phyloP scores from a whole-genome alignment of 1,140 invertebrate species.

The Scaptomyza graminum region DNA sequence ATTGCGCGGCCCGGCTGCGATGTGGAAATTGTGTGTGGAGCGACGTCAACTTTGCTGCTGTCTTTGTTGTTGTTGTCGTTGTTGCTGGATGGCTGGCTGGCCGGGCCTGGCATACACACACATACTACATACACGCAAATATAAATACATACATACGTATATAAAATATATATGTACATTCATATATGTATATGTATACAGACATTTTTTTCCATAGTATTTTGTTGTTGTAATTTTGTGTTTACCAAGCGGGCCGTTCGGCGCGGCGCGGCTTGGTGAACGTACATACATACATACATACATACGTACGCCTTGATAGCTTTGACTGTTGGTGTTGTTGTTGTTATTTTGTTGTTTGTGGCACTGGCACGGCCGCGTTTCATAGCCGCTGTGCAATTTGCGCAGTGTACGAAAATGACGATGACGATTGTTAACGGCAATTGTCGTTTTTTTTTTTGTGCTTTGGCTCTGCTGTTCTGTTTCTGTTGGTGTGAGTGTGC shows the following conservation, averaged over 20 bases:
- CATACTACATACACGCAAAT: conserved; percentile 14
- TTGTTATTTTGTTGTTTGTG: conserved; percentile 49
- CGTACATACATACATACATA: too few relatives aligned
- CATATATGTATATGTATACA: conserved; percentile 16
- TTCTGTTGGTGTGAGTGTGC: background rate
- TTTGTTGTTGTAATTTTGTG: conserved; percentile 48
- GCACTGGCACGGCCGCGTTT: conserved; percentile 63
- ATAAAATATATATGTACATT: conserved; percentile 10
- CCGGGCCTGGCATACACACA: conserved; percentile 27
- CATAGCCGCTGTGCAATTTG: conserved; percentile 72
- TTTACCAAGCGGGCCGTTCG: conserved; percentile 47
- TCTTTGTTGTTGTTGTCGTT: conserved; percentile 21
- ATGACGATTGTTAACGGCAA: conserved; percentile 75
- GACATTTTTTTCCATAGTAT: conserved; percentile 46
- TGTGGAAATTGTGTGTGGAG: conserved; percentile 53
- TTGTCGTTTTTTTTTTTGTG: conserved; percentile 50
- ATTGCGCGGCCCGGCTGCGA: conserved; percentile 48
- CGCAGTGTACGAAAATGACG: conserved; percentile 68
- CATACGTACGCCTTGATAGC: conserved; percentile 59
- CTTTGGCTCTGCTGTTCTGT: conserved; percentile 31
- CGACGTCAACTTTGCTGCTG: conserved; percentile 36
- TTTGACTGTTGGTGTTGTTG: conserved; percentile 31
- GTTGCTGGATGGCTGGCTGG: conserved; percentile 37
- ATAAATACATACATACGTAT: conserved; percentile 26
- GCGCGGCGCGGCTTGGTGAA: conserved; percentile 50